Evolutionary conservation across 2,888 invertebrate species (phyloP).

Genomic region (Chaetogeoica ovagalla): DNA sequence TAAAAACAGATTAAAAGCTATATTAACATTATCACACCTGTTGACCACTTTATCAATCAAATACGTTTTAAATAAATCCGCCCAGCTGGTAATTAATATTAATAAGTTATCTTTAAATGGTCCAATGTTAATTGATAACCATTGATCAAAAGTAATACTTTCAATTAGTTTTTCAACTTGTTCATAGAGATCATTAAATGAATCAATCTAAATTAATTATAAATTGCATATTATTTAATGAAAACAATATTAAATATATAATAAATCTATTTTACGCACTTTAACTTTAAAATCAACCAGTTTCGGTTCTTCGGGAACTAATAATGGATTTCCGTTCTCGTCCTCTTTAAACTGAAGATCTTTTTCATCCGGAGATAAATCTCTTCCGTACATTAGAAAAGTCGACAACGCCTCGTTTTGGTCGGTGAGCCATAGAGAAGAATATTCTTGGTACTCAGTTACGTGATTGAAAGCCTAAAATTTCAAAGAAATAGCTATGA

Average conservation of each 20-base stretch:
- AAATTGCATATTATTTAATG: background rate
- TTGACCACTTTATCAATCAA: conserved; percentile 78
- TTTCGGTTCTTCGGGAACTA: conserved; percentile 68
- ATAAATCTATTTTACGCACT: conserved; percentile 59
- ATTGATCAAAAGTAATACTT: conserved; percentile 73
- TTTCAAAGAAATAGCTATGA: background rate
- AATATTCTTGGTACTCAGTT: conserved; percentile 19
- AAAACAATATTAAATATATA: background rate
- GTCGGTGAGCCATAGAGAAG: conserved; percentile 24
- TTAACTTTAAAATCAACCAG: conserved; percentile 76
- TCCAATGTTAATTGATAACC: conserved; percentile 78
- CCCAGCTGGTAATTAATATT: conserved; percentile 84
- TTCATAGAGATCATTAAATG: conserved; percentile 75
- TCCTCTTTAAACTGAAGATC: conserved; percentile 61
- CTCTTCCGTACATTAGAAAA: conserved; percentile 74
- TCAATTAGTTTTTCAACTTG: conserved; percentile 72
- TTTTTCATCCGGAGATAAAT: conserved; percentile 73
- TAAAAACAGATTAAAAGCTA: background rate
- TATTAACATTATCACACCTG: conserved; percentile 61
- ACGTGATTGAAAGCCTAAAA: conserved; percentile 24
- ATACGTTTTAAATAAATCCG: conserved; percentile 82
- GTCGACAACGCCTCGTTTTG: conserved; percentile 9
- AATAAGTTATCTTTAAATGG: conserved; percentile 81
- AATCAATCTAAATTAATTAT: conserved; percentile 69
- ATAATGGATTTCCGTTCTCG: conserved; percentile 55